phyloP scores from a whole-genome alignment of 2,113 vertebrate genomes.

The Ceyx margarethae region DNA sequence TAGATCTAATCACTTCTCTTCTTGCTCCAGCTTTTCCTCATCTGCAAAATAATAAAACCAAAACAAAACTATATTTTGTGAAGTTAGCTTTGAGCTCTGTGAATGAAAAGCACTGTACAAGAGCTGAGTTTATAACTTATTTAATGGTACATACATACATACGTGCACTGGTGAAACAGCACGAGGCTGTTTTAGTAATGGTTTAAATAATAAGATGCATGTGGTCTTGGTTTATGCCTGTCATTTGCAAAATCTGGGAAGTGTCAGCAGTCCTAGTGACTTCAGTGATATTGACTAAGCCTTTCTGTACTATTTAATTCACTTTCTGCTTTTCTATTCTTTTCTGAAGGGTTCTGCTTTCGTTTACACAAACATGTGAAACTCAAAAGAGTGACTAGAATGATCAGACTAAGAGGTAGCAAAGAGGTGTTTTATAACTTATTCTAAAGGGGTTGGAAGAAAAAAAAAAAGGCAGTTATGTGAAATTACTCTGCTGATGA shows the following conservation, averaged over 20 bases:
- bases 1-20: not conserved
- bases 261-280: not conserved
- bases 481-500: not conserved
- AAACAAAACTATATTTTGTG: not conserved
- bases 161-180: not conserved
- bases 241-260: not conserved
- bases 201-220: not conserved
- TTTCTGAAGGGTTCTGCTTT: not conserved
- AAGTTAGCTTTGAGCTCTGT: not conserved
- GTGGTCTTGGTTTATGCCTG: not conserved
- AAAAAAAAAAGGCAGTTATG: not conserved
- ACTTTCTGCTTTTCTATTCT: not conserved
- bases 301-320: not conserved
- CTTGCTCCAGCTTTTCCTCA: not conserved
- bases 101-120: not conserved
- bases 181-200: not conserved
- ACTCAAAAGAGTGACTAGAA: not conserved
- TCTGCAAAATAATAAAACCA: not conserved
- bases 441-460: not conserved
- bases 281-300: not conserved
- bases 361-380: not conserved
- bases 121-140: not conserved
- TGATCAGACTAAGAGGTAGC: not conserved
- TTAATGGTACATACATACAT: not conserved
- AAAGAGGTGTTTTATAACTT: not conserved